Conservation (phyloP, 2,797 vertebrate genomes). For the Sebastes diploproa region DNA sequence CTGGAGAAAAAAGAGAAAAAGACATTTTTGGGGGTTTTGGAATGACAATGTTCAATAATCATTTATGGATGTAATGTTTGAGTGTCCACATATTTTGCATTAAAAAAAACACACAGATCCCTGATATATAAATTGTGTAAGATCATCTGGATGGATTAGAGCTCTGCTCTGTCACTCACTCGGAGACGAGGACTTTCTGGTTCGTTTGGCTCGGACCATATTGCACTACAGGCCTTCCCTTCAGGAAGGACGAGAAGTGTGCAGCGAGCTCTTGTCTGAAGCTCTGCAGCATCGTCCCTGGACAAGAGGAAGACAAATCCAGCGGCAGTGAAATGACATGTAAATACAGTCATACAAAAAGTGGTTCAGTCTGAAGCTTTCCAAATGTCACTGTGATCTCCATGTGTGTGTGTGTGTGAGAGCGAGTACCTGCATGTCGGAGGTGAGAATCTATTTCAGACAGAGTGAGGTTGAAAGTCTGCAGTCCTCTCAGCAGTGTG, state of each 20-base stretch:
- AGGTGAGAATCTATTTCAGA: conserved; percentile 84
- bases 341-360: not conserved
- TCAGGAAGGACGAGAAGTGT: conserved; percentile 71
- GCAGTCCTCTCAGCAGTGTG: conserved; percentile 79
- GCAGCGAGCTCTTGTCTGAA: conserved; percentile 75
- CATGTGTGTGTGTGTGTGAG: not conserved
- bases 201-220: conserved; percentile 26
- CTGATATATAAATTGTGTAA: not conserved
- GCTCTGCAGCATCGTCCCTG: conserved; percentile 79
- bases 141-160: not conserved
- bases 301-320: not conserved
- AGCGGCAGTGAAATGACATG: not conserved
- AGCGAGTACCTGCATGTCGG: conserved; percentile 77
- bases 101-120: not conserved
- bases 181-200: conserved; percentile 41
- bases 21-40: not conserved
- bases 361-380: not conserved
- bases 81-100: not conserved
- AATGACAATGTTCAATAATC: not conserved
- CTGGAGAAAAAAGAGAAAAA: not conserved
- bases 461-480: conserved; percentile 82
- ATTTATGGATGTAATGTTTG: not conserved
- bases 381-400: not conserved
- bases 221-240: conserved; percentile 27
- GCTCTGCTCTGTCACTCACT: conserved; percentile 67